Conservation (phyloP, 2,797 vertebrate species). For the Falco rusticolus region DNA sequence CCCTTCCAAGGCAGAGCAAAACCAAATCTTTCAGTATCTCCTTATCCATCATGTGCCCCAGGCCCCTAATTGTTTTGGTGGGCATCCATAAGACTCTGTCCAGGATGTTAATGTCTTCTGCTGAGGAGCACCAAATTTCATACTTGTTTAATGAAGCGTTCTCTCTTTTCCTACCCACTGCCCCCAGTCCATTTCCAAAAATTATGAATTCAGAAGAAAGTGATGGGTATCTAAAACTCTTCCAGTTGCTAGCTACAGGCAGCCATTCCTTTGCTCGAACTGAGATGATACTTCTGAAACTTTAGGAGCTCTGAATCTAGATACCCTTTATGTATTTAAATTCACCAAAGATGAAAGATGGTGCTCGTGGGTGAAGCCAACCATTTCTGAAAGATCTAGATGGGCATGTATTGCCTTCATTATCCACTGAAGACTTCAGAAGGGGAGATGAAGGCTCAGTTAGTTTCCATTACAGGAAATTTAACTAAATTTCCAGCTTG, state of each 20-base stretch:
- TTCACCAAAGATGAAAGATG: background rate
- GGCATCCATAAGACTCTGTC: background rate
- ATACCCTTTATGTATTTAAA: background rate
- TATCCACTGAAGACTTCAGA: background rate
- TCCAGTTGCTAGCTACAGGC: background rate
- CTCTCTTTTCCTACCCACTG: rapidly evolving
- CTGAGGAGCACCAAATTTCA: background rate
- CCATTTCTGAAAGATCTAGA: background rate
- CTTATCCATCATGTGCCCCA: background rate
- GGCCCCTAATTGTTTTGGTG: background rate
- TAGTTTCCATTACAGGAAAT: background rate
- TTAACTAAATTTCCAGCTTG: background rate
- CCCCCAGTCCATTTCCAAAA: background rate
- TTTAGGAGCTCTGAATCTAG: background rate
- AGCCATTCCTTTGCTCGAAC: background rate
- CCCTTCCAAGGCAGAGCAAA: background rate
- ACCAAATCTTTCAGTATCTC: background rate
- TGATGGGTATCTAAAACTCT: background rate
- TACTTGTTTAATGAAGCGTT: background rate
- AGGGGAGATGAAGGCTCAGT: background rate
- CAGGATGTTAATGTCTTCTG: background rate
- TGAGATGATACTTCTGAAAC: background rate
- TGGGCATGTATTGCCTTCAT: background rate
- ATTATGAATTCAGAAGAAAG: background rate
- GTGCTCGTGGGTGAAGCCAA: background rate